Percentiles rank a stretch among this genome's conserved stretches.
These are phyloP conservation scores for Daphoenositta chrysoptera DNA, from an alignment of 2,113 vertebrate genomes.

Conservation along the genomic window DNA sequence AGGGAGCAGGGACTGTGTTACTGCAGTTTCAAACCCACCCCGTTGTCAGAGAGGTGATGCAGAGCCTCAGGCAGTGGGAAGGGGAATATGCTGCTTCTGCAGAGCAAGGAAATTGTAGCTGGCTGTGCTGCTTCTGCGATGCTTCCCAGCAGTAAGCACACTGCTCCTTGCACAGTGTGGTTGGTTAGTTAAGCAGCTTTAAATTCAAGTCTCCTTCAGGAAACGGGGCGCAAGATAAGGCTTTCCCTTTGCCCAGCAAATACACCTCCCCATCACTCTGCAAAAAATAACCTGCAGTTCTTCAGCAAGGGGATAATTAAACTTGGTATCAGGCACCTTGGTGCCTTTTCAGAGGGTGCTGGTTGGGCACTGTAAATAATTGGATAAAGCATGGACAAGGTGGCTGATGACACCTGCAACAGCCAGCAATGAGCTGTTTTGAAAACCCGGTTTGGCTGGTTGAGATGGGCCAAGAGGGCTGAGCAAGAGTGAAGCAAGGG, in stretches of 20 bases:
- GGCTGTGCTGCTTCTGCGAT: neutral
- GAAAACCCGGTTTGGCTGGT: neutral
- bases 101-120: neutral
- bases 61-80: neutral
- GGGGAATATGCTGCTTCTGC: neutral
- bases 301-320: neutral
- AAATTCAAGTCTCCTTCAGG: neutral
- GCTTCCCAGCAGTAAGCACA: neutral
- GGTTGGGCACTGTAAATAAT: neutral
- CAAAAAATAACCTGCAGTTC: neutral
- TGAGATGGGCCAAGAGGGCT: neutral
- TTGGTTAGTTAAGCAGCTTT: neutral
- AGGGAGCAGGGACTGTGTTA: neutral
- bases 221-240: neutral
- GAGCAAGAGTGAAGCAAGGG: neutral
- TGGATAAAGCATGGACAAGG: neutral
- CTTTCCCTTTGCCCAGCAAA: neutral
- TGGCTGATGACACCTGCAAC: neutral
- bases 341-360: neutral
- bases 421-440: neutral
- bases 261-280: fast-evolving
- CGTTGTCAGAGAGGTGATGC: fast-evolving
- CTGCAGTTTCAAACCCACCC: neutral
- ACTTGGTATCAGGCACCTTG: neutral
- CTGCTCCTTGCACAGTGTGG: neutral